Evolutionary conservation across 2,113 vertebrate genomes (phyloP).

Genomic region (Tragelaphus scriptus): DNA sequence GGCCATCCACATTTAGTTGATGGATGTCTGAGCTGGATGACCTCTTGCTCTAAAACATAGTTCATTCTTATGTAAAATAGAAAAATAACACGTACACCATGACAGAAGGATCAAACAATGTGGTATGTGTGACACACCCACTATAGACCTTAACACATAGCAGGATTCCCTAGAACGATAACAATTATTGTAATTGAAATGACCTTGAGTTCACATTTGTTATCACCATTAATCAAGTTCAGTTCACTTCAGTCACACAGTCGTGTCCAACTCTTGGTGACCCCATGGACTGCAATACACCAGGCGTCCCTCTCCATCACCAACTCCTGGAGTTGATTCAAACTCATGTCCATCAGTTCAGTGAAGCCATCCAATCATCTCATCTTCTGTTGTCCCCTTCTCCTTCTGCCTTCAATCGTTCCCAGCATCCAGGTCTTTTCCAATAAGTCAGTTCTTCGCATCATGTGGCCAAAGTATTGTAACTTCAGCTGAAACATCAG

Average conservation of each 20-base stretch:
- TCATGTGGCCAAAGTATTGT: neutral
- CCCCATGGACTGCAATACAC: neutral
- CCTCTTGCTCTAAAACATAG: neutral
- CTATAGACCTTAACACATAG: neutral
- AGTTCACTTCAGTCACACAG: neutral
- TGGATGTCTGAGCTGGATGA: neutral
- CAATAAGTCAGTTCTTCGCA: neutral
- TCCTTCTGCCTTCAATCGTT: neutral
- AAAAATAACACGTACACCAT: neutral
- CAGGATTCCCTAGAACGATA: neutral
- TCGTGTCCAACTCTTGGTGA: neutral
- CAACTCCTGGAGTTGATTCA: neutral
- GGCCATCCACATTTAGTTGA: neutral
- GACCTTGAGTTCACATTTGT: neutral
- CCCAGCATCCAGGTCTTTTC: neutral
- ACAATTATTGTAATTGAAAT: neutral
- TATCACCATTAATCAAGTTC: neutral
- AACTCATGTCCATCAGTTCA: neutral
- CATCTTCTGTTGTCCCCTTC: neutral
- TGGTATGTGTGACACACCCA: neutral
- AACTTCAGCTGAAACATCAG: neutral
- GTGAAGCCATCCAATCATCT: neutral
- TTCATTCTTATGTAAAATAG: neutral
- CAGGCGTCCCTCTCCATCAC: neutral
- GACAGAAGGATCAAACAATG: neutral